These are phyloP conservation scores for Gastrophysa polygoni DNA, from an alignment of 2,888 invertebrate genomes.

Conservation along the genomic window DNA sequence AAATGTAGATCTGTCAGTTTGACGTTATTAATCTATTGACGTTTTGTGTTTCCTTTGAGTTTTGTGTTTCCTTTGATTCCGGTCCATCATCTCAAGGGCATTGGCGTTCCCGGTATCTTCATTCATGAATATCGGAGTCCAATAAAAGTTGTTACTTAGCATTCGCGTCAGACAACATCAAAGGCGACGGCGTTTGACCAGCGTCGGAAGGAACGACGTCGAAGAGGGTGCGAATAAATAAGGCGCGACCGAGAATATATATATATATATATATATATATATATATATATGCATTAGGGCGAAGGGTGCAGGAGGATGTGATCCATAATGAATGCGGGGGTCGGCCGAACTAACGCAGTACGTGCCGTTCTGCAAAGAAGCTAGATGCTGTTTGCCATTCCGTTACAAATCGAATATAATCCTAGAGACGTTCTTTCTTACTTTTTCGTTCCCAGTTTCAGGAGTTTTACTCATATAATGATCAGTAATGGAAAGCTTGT, in stretches of 20 bases:
- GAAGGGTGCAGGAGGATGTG: not conserved
- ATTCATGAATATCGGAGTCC: conserved; percentile 27
- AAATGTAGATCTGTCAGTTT: too few species aligned
- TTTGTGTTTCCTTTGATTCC: too few species aligned
- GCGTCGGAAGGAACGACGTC: conserved; percentile 23
- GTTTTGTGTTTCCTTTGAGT: too few species aligned
- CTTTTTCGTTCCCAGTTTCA: too few species aligned
- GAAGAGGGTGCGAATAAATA: conserved; percentile 51
- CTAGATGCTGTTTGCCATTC: not conserved
- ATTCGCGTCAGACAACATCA: conserved; percentile 56
- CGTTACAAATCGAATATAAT: too few species aligned
- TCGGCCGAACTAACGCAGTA: not conserved
- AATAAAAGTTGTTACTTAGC: conserved; percentile 59
- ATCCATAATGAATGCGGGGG: conserved; percentile 31
- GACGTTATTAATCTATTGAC: too few species aligned
- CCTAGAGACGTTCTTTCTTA: too few species aligned
- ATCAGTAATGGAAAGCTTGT: too few species aligned
- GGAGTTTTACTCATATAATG: too few species aligned
- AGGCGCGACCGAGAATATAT: conserved; percentile 32
- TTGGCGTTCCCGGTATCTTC: too few species aligned
- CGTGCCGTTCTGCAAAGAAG: not conserved
- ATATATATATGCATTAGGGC: conserved; percentile 32
- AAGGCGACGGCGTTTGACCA: conserved; percentile 42
- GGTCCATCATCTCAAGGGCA: too few species aligned
- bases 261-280: too few species aligned